A percentile compares a stretch with the other conserved stretches of the same genome.
Evolutionary conservation across 2,797 vertebrate species (phyloP).

Genomic region (Sebastiscus tertius): DNA sequence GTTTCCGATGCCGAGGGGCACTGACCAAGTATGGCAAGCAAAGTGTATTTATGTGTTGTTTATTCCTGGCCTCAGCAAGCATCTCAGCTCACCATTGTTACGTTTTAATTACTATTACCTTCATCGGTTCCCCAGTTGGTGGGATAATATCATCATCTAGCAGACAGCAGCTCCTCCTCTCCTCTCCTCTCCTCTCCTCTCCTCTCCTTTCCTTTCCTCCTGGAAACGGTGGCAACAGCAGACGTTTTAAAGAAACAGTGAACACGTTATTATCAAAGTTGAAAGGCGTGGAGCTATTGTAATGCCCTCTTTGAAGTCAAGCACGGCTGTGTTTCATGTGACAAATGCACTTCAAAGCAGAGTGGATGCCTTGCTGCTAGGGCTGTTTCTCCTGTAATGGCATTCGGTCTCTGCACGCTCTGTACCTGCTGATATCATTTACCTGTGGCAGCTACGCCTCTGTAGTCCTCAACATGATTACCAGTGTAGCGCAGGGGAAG

Average conservation of each 20-base stretch:
- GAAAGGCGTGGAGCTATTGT: slow-evolving; percentile 68
- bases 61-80: slow-evolving; percentile 14
- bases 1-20: too few species aligned
- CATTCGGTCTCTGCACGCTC: slow-evolving; percentile 45
- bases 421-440: slow-evolving; percentile 75
- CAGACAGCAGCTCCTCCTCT: slow-evolving; percentile 16
- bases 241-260: slow-evolving; percentile 52
- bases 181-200: not conserved
- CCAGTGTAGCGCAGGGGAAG: slow-evolving; percentile 16
- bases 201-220: not conserved
- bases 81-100: slow-evolving; percentile 15
- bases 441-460: slow-evolving; percentile 68
- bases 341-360: slow-evolving; percentile 79
- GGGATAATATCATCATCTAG: slow-evolving; percentile 33
- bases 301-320: slow-evolving; percentile 76
- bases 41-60: not conserved
- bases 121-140: slow-evolving; percentile 37
- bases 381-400: slow-evolving; percentile 66
- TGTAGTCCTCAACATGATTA: slow-evolving; percentile 61
- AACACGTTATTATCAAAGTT: slow-evolving; percentile 63
- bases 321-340: slow-evolving; percentile 70
- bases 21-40: too few species aligned
- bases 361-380: slow-evolving; percentile 59
- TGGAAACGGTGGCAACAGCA: slow-evolving; percentile 44
- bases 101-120: slow-evolving; percentile 55